phyloP scores from a whole-genome alignment of 2,888 invertebrate species.

The Alsophila aescularia region DNA sequence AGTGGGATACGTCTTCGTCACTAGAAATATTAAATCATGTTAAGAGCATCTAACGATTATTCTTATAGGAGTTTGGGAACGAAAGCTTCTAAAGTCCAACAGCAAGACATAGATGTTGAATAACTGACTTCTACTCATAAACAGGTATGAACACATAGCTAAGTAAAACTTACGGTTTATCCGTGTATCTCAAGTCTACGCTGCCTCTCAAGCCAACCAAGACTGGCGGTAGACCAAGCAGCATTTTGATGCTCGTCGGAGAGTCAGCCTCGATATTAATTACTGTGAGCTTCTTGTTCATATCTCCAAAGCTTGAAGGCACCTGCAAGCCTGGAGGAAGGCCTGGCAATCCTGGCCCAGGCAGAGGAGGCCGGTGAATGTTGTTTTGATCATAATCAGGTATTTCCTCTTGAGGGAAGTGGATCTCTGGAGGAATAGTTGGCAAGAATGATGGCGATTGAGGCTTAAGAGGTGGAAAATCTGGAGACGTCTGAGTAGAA shows the following conservation, averaged over 20 bases:
- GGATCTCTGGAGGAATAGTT: slow-evolving; percentile 75
- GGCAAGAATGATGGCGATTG: slow-evolving; percentile 65
- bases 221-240: slow-evolving; percentile 92
- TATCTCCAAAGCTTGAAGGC: slow-evolving; percentile 61
- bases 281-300: slow-evolving; percentile 79
- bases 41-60: no score
- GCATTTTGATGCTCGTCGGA: slow-evolving; percentile 90
- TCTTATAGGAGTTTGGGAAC: no score
- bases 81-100: no score
- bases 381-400: slow-evolving; percentile 67
- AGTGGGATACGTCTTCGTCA: slow-evolving; percentile 88
- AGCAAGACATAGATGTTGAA: no score
- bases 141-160: no score
- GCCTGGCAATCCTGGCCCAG: slow-evolving; percentile 50
- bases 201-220: slow-evolving; percentile 94
- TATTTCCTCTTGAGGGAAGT: slow-evolving; percentile 67
- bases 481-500: slow-evolving; percentile 30
- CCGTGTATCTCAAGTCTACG: slow-evolving; percentile 94
- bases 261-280: slow-evolving; percentile 90
- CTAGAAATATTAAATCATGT: slow-evolving; percentile 61
- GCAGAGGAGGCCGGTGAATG: slow-evolving; percentile 60
- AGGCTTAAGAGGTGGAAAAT: slow-evolving; percentile 45
- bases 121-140: no score
- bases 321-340: slow-evolving; percentile 61
- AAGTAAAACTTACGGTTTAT: slow-evolving; percentile 86